A percentile compares a stretch with the other conserved stretches of the same genome.
Evolutionary conservation across 2,113 vertebrate genomes (phyloP).

Genomic region (Sinocyclocheilus anophthalmus): DNA sequence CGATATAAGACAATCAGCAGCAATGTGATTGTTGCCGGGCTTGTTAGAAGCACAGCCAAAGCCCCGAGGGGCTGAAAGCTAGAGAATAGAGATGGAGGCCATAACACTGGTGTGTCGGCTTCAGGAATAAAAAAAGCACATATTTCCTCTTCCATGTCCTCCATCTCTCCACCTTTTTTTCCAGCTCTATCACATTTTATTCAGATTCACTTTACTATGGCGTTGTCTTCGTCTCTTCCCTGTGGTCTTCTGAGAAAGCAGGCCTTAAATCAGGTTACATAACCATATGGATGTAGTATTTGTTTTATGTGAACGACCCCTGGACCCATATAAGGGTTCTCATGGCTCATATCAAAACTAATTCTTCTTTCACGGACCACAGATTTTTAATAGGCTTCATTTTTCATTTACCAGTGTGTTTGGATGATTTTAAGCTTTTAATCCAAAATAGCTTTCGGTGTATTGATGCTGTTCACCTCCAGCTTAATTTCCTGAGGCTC

Average conservation of each 20-base stretch:
- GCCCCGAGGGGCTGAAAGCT: constrained; percentile 31
- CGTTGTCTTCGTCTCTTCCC: constrained; percentile 22
- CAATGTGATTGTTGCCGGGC: constrained; percentile 29
- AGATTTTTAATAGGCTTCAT: constrained; percentile 22
- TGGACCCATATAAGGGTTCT: constrained; percentile 17
- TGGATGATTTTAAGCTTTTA: constrained; percentile 21
- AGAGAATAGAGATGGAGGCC: constrained; percentile 29
- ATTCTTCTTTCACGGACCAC: constrained; percentile 21
- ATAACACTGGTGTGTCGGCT: constrained; percentile 28
- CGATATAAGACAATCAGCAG: constrained; percentile 20
- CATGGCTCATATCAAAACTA: constrained; percentile 21
- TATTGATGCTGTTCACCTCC: not conserved
- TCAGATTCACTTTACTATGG: not conserved
- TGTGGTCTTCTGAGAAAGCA: constrained; percentile 13
- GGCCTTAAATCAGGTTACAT: constrained; percentile 14
- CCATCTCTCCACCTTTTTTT: not conserved
- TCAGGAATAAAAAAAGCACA: constrained; percentile 21
- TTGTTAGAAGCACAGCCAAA: constrained; percentile 56
- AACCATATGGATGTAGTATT: constrained; percentile 4
- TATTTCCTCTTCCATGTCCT: constrained; percentile 14
- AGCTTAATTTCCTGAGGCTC: not conserved
- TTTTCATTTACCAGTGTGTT: constrained; percentile 34
- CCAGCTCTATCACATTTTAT: constrained; percentile 34
- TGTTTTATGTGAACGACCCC: constrained; percentile 29
- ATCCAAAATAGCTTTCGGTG: constrained; percentile 1